Evolutionary conservation across 2,888 invertebrate species (phyloP), one percentile per base, ranked within the genome.

Genomic region (Rhamnusium bicolor): DNA sequence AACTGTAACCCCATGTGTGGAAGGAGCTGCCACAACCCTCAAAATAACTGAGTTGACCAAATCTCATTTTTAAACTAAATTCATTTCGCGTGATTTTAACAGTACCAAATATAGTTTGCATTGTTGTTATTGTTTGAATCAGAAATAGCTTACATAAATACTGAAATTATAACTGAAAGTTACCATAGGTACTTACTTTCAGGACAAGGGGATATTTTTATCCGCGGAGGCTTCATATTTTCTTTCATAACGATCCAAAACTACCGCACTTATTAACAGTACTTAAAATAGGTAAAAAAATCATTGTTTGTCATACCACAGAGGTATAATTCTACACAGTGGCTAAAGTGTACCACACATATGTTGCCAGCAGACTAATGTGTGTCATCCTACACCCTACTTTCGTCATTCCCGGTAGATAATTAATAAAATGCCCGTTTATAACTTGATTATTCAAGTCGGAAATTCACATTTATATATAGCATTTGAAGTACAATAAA

Each of bases 111-210:
- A n/a, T n/a, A n/a, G n/a, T n/a, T n/a, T n/a, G n/a, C n/a, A n/a
- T n/a, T n/a, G n/a, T n/a, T n/a, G n/a, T n/a, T n/a, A n/a, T n/a
- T n/a, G n/a, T n/a, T n/a, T n/a, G n/a, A n/a, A n/a, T n/a, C n/a
- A n/a, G n/a, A n/a, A n/a, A n/a, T n/a, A n/a, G n/a, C n/a, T n/a
- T n/a, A n/a, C n/a, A n/a, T n/a, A n/a, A n/a, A n/a, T n/a, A n/a
- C n/a, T n/a, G n/a, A n/a, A n/a, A n/a, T n/a, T n/a, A n/a, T n/a
- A n/a, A n/a, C n/a, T n/a, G n/a, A n/a, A n/a, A n/a, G n/a, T n/a
- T n/a, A n/a, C n/a, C n/a, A n/a, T n/a, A n/a, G n/a, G n/a, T 19
- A 65, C 65, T 65, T 65, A 65, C 65, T 19, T n/a, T 29, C 18
- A 10, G 65, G 32, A 5, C 16, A 29, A 5, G 2, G 29, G n/a